Evolutionary conservation across 2,797 vertebrate species (phyloP).

Genomic region (Macroramphosus scolopax): DNA sequence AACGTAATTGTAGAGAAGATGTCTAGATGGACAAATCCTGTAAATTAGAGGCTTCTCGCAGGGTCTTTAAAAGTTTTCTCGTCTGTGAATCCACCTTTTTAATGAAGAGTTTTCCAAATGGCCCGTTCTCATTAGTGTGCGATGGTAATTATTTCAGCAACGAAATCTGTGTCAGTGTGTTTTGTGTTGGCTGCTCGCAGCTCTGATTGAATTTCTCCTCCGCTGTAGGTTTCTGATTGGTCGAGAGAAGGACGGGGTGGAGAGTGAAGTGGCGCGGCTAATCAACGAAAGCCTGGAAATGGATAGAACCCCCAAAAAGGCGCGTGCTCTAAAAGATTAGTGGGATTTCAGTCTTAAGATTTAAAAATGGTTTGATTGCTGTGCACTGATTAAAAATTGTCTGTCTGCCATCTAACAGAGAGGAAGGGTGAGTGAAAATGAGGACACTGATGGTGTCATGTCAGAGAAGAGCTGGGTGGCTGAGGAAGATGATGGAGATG

Average conservation of each 20-base stretch:
- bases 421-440: slow-evolving; percentile 13
- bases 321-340: slow-evolving; percentile 51
- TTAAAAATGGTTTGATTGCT: background rate
- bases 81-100: no score
- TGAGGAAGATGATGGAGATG: slow-evolving; percentile 48
- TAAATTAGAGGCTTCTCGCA: no score
- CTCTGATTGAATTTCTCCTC: background rate
- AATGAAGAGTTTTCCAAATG: no score
- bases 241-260: slow-evolving; percentile 87
- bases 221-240: slow-evolving; percentile 89
- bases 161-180: no score
- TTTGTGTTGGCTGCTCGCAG: no score
- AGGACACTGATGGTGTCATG: slow-evolving; percentile 17
- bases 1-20: no score
- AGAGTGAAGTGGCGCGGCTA: slow-evolving; percentile 90
- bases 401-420: slow-evolving; percentile 23
- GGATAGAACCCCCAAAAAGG: slow-evolving; percentile 70
- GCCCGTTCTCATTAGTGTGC: no score
- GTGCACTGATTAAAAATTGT: slow-evolving; percentile 1
- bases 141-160: no score
- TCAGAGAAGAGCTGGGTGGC: slow-evolving; percentile 33
- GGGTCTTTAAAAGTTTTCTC: no score
- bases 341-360: background rate
- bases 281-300: slow-evolving; percentile 91
- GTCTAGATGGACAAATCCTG: no score